Evolutionary conservation across 2,797 vertebrate genomes (phyloP), one percentile per base, ranked within the genome.

Genomic region (Podarcis siculus): DNA sequence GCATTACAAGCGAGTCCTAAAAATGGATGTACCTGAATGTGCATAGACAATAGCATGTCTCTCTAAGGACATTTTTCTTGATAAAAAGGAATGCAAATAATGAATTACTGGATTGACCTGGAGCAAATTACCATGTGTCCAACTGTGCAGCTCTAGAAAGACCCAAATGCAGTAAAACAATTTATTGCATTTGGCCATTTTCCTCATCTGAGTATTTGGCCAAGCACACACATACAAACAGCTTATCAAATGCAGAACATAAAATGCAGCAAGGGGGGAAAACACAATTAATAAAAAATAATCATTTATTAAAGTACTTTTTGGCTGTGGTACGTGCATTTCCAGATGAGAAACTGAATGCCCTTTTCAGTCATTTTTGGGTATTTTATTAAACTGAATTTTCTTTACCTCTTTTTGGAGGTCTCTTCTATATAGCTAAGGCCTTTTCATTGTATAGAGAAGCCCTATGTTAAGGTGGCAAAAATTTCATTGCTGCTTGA

Each of bases 291-390:
- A 90, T 82, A 35, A 49, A 71, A 79, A 80, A 66, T 72, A 49
- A 79, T 13, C 69, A 32, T 35, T 49, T 69, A 58, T 32, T 66
- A 30, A 73, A 80, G 58, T 89, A 79, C 76, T 37, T 91, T 83
- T 49, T 86, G 89, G 55, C 45, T 91, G 58, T 86, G 82, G 67
- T 91, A 86, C 61, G 86, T 79, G 90, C 91, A 88, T 81, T 79
- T 89, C 72, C 79, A 87, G 55, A 82, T 37, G 55, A 67, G 86
- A 87, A 35, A 32, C 73, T 75, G n/a, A 88, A 82, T 72, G 13
- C 30, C 30, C 37, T 27, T 78, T 86, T 37, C 15, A 86, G 69
- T 61, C n/a, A 58, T 66, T 82, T n/a, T 35, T 23, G 55, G 32
- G 23, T 49, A 77, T 15, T 58, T 88, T 94, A 87, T 69, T 35